phyloP scores from a whole-genome alignment of 2,888 invertebrate genomes.

The Caenorhabditis becei region DNA sequence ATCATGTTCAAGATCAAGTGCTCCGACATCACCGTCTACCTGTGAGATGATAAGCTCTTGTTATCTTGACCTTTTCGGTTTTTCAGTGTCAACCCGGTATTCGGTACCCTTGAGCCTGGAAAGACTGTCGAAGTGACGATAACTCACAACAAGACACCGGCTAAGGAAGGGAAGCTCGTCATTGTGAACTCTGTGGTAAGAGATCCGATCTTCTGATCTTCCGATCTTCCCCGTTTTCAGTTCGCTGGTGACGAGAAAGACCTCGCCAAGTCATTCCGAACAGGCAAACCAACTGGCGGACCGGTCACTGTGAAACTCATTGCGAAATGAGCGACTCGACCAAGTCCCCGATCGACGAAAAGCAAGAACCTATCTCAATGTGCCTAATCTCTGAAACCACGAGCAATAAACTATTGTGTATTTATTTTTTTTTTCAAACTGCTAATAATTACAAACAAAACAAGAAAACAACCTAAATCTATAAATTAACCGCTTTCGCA shows the following conservation, averaged over 20 bases:
- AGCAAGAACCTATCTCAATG: too few relatives aligned
- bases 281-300: slow-evolving; percentile 10
- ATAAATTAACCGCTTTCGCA: slow-evolving; percentile 11
- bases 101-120: slow-evolving; percentile 10
- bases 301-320: slow-evolving; percentile 1
- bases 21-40: slow-evolving; percentile 1
- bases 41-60: background rate
- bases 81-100: slow-evolving; percentile 16
- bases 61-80: background rate
- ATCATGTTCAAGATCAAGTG: slow-evolving; percentile 33
- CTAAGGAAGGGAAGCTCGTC: slow-evolving; percentile 6
- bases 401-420: background rate
- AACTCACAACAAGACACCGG: slow-evolving; percentile 13
- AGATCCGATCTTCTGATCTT: too few relatives aligned
- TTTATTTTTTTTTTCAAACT: background rate
- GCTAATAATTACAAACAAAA: background rate
- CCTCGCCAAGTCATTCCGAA: slow-evolving; percentile 4
- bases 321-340: too few relatives aligned
- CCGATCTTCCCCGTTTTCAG: too few relatives aligned
- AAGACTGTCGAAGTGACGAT: background rate
- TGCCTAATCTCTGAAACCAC: background rate
- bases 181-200: slow-evolving; percentile 28
- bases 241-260: slow-evolving; percentile 6
- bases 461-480: background rate
- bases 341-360: too few relatives aligned